Base-by-base conservation (phyloP, 2,113 vertebrate species). In the Bungarus multicinctus region DNA sequence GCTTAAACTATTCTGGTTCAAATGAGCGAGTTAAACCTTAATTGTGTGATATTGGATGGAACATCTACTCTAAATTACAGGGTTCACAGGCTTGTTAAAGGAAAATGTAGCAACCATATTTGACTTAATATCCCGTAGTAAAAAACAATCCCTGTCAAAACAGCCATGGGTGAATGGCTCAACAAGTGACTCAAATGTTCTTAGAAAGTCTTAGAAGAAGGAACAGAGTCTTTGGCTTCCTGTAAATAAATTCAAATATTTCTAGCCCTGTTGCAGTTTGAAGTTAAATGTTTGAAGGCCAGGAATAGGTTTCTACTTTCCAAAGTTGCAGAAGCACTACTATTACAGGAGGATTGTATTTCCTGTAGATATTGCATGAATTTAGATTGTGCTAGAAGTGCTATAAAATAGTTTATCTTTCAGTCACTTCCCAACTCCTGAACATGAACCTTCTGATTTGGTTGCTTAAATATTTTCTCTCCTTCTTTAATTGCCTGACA, bases 191-290 rank as follows among this genome's bases (percentile, higher is more conserved):
- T 39, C 55, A 91, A 88, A 53, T 93, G 0, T 25, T 93, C 57
- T 27, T 58, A 58, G 23, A 94, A 87, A 92, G 93, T 85, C 93
- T 95, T 45, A 94, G 91, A 64, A 90, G 92, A 91, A 94, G 50
- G 93, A 64, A 53, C 81, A 57, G 92, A 39, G 88, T 74, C 87
- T 57, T 55, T 94, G 93, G 94, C 87, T 69, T 94, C 81, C 93
- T 89, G 64, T 81, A 47, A 57, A 81, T 16, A 90, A 89, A 93
- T 91, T 54, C 34, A 81, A 93, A 91, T 90, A 93, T 55, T 85
- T 89, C 96, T 95, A 81, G 87, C 7, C 87, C 57, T 16, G 7
- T 23, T 69, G 22, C 20, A 25, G 9, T 4, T 69, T 54, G 23
- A 87, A 69, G 20, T 69, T 23, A 27, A 50, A 64, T 74, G 23